Base-by-base conservation (phyloP, 1,140 invertebrate species). In the Heterodera schachtii region DNA sequence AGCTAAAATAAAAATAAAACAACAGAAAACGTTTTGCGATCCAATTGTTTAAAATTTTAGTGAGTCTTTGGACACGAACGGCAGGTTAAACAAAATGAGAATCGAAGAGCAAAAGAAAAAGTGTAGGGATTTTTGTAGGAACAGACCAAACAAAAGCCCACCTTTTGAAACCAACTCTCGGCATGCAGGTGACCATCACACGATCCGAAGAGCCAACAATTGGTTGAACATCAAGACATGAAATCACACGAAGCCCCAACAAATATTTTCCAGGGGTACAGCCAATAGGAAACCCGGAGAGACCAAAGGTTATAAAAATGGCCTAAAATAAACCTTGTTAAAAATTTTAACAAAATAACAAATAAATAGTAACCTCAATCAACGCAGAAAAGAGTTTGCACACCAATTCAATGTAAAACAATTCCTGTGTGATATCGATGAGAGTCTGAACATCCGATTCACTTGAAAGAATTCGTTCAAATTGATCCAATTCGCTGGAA, bases 401-500 rank as follows among this genome's bases (percentile, higher is more conserved):
- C n/a, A 84, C 31, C 1, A 87, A 19, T 71, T 86, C 85, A 69
- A 87, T 52, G 49, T 86, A 79, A 60, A 86, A 86, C 5, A 86
- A 69, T 31, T 80, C 86, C 79, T 87, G 83, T 8, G 85, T 85
- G 19, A 86, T n/a, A 75, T 86, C 81, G 47, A 86, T 87, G 2
- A 86, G 57, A 19, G 86, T 86, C 41, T 86, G 71, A 19, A 86
- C 46, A 41, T 86, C 85, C 41, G 86, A 79, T 8, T 74, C 70
- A 5, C 64, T 67, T 8, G 69, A 70, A 16, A 86, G 60, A 60
- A 87, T 81, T 16, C 64, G 73, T 43, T 85, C 84, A 19, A 88
- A 86, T 69, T 87, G 78, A 16, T 85, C 85, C 44, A 87, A 43
- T 78, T 86, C 85, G 11, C 85, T 86, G 79, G 31, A 31, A 31